These are phyloP conservation scores for Hydrozoanthus tunicans DNA, from an alignment of 64 coral and sea anemone genomes.

Conservation along the genomic window DNA sequence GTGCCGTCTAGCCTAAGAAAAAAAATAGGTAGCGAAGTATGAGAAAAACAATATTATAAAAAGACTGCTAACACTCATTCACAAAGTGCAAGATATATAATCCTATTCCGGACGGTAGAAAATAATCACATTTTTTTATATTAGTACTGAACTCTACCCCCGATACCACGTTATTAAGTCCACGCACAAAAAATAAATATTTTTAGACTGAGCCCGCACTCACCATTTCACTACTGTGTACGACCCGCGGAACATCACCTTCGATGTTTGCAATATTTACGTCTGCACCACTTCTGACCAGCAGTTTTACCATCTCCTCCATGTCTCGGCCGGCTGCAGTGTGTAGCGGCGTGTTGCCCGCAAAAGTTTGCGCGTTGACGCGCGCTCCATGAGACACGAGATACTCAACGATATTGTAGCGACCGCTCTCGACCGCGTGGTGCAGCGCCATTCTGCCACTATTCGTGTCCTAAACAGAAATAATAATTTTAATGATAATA, in stretches of 20 bases:
- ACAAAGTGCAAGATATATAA: no score
- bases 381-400: conserved; percentile 72
- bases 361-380: conserved; percentile 79
- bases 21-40: no score
- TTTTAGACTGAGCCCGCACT: not conserved
- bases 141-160: no score
- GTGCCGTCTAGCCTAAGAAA: no score
- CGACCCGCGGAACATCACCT: conserved; percentile 81
- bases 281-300: conserved; percentile 78
- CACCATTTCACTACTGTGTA: conserved; percentile 76
- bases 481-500: not conserved
- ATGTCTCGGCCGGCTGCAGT: conserved; percentile 87
- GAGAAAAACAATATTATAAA: no score
- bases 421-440: conserved; percentile 90
- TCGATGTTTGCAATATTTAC: conserved; percentile 85
- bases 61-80: no score
- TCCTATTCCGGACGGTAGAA: no score
- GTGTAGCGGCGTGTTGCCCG: conserved; percentile 94
- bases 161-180: no score
- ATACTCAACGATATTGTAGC: conserved; percentile 73
- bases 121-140: no score
- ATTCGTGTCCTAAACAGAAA: conserved; percentile 70
- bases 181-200: not conserved
- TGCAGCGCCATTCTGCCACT: conserved; percentile 92
- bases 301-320: conserved; percentile 82